phyloP scores from a whole-genome alignment of 2,888 invertebrate genomes.

The Rhagonycha fulva region DNA sequence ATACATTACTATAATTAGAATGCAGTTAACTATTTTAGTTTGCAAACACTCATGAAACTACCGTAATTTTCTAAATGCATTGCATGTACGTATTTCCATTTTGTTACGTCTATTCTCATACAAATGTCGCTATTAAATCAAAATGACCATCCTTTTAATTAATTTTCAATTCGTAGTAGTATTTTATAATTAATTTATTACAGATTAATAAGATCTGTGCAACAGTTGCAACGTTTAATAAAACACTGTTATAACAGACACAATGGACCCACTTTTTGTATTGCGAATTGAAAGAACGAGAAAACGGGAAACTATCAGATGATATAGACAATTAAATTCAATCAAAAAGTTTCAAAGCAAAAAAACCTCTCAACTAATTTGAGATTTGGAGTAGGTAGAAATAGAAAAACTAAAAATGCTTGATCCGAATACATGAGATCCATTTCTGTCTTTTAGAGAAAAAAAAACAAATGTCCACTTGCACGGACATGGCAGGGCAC shows the following conservation, averaged over 20 bases:
- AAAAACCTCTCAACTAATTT: no score
- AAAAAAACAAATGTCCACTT: no score
- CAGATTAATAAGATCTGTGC: background rate
- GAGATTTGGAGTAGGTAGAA: no score
- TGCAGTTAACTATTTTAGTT: background rate
- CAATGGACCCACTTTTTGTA: background rate
- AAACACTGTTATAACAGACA: background rate
- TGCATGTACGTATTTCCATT: background rate
- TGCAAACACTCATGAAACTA: background rate
- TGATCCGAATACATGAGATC: no score
- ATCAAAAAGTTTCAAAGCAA: no score
- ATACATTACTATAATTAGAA: background rate
- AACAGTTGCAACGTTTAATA: background rate
- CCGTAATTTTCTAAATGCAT: background rate
- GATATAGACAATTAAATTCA: background rate
- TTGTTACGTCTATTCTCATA: background rate
- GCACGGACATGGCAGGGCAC: no score
- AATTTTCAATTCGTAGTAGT: background rate
- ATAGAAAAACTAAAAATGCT: no score
- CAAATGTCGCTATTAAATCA: background rate
- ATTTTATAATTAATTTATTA: background rate
- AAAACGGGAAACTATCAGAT: background rate
- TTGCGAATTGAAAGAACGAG: background rate
- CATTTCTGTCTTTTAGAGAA: no score
- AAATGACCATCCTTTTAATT: background rate